A percentile compares a stretch with the other conserved stretches of the same genome.
Evolutionary conservation across 2,888 invertebrate genomes (phyloP).

Genomic region (Girardia tigrina): DNA sequence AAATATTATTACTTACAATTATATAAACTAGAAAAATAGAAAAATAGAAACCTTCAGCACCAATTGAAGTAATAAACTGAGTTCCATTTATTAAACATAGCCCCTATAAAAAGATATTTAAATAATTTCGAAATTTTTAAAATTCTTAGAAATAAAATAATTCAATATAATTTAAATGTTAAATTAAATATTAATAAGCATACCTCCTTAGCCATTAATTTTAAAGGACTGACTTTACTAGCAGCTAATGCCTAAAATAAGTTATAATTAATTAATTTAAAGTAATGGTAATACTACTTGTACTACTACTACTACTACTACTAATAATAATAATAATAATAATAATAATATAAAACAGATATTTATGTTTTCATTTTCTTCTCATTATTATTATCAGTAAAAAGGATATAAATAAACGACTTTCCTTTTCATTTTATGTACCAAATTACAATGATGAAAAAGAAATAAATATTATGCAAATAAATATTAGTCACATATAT

Average conservation of each 20-base stretch:
- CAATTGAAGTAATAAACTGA: conserved; percentile 58
- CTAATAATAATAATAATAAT: no score
- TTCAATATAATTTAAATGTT: no score
- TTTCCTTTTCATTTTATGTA: neutral
- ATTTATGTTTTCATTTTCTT: no score
- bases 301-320: no score
- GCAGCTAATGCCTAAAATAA: conserved; percentile 53
- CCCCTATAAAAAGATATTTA: conserved; percentile 48
- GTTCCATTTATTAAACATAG: conserved; percentile 60
- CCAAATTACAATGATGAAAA: neutral
- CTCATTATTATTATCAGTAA: no score
- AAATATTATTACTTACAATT: neutral
- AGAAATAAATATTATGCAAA: neutral
- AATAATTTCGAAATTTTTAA: no score
- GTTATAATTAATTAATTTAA: no score
- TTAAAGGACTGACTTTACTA: conserved; percentile 55
- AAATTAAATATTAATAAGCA: no score
- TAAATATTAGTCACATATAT: neutral
- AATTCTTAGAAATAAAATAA: no score
- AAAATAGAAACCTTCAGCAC: conserved; percentile 54
- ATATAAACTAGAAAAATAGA: conserved; percentile 27
- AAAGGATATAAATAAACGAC: neutral
- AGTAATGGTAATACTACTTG: no score
- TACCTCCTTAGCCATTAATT: conserved; percentile 57
- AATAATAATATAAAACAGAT: no score